phyloP scores from a whole-genome alignment of 2,888 invertebrate genomes.

The Neocrepidodera transversa region DNA sequence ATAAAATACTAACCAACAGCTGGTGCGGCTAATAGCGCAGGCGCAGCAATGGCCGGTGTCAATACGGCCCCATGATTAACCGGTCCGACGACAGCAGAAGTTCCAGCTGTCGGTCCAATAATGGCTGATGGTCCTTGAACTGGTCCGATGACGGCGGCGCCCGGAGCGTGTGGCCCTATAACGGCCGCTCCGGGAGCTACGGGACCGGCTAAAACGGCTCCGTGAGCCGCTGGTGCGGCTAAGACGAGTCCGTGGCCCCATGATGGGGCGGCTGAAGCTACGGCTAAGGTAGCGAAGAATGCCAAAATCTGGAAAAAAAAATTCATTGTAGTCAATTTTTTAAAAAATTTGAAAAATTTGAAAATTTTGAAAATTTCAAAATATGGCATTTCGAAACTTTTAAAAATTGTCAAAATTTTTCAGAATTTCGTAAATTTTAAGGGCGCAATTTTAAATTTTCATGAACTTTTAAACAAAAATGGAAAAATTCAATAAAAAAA shows the following conservation, averaged over 20 bases:
- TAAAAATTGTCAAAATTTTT: too few relatives aligned
- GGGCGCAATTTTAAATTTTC: too few relatives aligned
- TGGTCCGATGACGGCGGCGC: constrained; percentile 40
- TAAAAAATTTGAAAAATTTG: too few relatives aligned
- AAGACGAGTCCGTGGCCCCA: constrained; percentile 29
- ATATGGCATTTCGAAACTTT: too few relatives aligned
- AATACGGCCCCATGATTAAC: constrained; percentile 37
- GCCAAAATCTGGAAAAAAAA: constrained; percentile 36
- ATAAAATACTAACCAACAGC: constrained; percentile 25
- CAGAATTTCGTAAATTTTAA: too few relatives aligned
- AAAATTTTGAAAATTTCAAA: too few relatives aligned
- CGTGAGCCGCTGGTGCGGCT: constrained; percentile 32
- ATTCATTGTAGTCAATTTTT: too few relatives aligned
- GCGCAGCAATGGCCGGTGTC: constrained; percentile 29
- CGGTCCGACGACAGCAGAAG: constrained; percentile 37
- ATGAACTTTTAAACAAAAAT: too few relatives aligned
- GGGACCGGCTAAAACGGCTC: constrained; percentile 34
- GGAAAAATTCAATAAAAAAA: too few relatives aligned
- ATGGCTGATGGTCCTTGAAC: constrained; percentile 32
- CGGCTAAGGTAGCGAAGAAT: constrained; percentile 40
- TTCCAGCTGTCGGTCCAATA: constrained; percentile 35
- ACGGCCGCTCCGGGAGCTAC: constrained; percentile 34
- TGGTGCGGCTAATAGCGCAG: constrained; percentile 26
- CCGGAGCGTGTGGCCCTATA: constrained; percentile 35
- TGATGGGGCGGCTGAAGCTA: constrained; percentile 37